Conservation (phyloP, 1,140 invertebrate genomes). For the Dolichoris vasculosae region DNA sequence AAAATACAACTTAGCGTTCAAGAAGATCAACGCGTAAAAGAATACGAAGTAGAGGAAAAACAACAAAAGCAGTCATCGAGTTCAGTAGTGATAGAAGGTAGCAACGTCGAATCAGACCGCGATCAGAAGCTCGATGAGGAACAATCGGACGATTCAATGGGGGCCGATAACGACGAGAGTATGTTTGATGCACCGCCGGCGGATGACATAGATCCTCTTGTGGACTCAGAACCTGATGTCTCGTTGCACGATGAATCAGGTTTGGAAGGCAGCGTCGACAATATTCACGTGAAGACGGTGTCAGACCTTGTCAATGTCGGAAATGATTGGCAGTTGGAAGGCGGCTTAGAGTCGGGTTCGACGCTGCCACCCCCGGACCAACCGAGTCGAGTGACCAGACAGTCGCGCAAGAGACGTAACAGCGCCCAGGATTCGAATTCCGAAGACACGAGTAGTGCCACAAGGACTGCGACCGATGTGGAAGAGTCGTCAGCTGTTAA, state of each 20-base stretch:
- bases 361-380: constrained; percentile 49
- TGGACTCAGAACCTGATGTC: constrained; percentile 51
- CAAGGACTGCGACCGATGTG: constrained; percentile 55
- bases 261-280: not conserved
- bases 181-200: constrained; percentile 57
- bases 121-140: constrained; percentile 54
- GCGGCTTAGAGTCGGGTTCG: constrained; percentile 57
- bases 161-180: constrained; percentile 61
- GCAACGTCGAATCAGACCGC: not conserved
- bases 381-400: constrained; percentile 23
- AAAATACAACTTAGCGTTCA: not conserved
- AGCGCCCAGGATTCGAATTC: constrained; percentile 66
- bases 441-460: constrained; percentile 58
- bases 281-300: constrained; percentile 63
- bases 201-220: constrained; percentile 65
- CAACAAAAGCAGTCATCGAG: not conserved
- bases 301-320: constrained; percentile 62
- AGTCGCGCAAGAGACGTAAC: constrained; percentile 67
- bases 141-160: constrained; percentile 66
- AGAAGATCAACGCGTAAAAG: not conserved
- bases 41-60: not conserved
- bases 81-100: not conserved
- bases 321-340: constrained; percentile 67
- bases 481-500: constrained; percentile 73
- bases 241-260: constrained; percentile 41